Base-by-base conservation (phyloP, 1,140 invertebrate species). In the Cyclina sinensis region DNA sequence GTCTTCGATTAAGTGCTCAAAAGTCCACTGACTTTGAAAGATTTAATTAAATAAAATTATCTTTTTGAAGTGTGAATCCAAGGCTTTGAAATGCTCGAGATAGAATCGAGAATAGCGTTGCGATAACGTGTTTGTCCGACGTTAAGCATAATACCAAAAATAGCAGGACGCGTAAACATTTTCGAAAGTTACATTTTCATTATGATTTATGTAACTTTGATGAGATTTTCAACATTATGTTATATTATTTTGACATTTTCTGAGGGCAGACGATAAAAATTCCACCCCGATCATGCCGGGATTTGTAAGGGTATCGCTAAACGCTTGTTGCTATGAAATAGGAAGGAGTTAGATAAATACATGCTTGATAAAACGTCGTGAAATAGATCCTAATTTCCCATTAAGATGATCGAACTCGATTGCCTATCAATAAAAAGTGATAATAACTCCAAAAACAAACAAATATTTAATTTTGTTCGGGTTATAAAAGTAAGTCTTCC, bases 341-440 rank as follows among this genome's bases (percentile, higher is more conserved):
- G 35, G 16, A n/a, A 39, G 78, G 78, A 51, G 54, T 27, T 32
- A 35, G 16, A 39, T 43, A 80, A 80, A 80, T 59, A 80, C 18
- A 62, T 51, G 24, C 21, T 11, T 24, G 43, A 35, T 51, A 51
- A 24, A 0, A 59, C n/a, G 24, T 21, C 51, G 78, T 59, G 65
- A 73, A 70, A 74, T 54, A 37, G 62, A 74, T 57, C 82, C 70
- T 85, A 85, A 85, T 85, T 74, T 11, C 35, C 39, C 48, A 85
- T 85, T 85, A 68, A 57, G 43, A 48, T 24, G 82, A 85, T 74
- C 68, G 35, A 54, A 27, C 65, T 68, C 43, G 70, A 85, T 85
- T 73, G 82, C 82, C 82, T 85, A 85, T 85, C 82, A 85, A 85
- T 85, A 85, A 85, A 85, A 85, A 14, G 65, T 27, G 68, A 65